These are phyloP conservation scores for Platycheirus rosarum DNA, from an alignment of 2,888 invertebrate species.

Conservation along the genomic window DNA sequence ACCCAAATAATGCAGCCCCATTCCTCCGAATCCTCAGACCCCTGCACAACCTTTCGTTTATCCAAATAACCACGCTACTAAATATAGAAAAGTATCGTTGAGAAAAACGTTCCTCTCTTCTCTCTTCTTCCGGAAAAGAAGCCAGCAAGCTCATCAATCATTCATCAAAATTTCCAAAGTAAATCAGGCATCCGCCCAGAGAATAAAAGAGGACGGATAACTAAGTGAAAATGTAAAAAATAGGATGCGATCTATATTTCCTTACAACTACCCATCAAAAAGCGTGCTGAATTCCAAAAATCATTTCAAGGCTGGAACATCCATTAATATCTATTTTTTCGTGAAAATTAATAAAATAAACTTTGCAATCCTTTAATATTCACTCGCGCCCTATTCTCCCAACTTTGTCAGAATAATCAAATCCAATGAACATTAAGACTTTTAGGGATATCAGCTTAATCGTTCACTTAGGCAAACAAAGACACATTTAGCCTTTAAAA, in stretches of 20 bases:
- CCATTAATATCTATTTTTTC: slow-evolving; percentile 60
- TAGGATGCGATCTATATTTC: slow-evolving; percentile 42
- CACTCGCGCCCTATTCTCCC: slow-evolving; percentile 11
- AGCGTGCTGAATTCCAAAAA: slow-evolving; percentile 35
- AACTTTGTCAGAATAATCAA: not conserved
- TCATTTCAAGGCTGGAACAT: slow-evolving; percentile 57
- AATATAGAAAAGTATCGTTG: slow-evolving; percentile 31
- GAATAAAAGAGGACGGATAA: slow-evolving; percentile 4
- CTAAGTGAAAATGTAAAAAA: not conserved
- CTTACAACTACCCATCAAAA: slow-evolving; percentile 29
- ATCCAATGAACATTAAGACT: slow-evolving; percentile 15
- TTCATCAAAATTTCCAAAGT: slow-evolving; percentile 53
- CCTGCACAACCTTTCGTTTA: not conserved
- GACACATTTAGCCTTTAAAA: slow-evolving; percentile 42
- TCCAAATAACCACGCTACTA: not conserved
- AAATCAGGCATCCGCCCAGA: slow-evolving; percentile 10
- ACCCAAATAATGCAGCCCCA: slow-evolving; percentile 39
- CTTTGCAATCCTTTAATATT: slow-evolving; percentile 41
- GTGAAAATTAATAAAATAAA: slow-evolving; percentile 68
- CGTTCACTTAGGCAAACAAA: slow-evolving; percentile 65
- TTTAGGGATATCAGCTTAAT: slow-evolving; percentile 53
- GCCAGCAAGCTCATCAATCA: slow-evolving; percentile 64
- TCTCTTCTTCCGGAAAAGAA: slow-evolving; percentile 27
- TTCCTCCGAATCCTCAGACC: not conserved
- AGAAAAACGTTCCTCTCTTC: slow-evolving; percentile 20